These are phyloP conservation scores for Hyles euphorbiae DNA, from an alignment of 1,140 invertebrate genomes.

Conservation along the genomic window DNA sequence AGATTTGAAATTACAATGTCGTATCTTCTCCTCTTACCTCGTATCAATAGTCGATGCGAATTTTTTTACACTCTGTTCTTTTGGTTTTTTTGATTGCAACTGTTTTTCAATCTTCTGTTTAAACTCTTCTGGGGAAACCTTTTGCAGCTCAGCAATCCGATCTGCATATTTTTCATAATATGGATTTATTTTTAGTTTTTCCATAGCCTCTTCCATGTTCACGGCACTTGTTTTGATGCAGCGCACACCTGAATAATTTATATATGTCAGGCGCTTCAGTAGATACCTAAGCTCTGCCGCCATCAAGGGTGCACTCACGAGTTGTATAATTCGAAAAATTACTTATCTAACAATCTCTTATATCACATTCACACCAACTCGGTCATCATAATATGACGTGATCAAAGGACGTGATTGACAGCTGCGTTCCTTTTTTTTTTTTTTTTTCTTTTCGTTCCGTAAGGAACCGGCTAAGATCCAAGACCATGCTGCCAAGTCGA, in stretches of 20 bases:
- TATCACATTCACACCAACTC: no score
- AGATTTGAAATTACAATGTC: background rate
- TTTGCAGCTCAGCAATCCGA: conserved; percentile 84
- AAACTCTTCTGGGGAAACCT: conserved; percentile 86
- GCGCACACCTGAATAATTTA: conserved; percentile 39
- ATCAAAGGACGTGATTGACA: no score
- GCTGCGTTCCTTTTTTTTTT: no score
- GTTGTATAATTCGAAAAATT: background rate
- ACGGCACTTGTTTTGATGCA: conserved; percentile 74
- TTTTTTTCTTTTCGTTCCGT: no score
- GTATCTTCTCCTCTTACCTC: conserved; percentile 27
- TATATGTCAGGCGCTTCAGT: conserved; percentile 11
- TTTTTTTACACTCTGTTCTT: conserved; percentile 34
- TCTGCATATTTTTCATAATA: conserved; percentile 89
- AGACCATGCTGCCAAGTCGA: no score
- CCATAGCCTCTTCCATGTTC: conserved; percentile 77
- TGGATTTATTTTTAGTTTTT: conserved; percentile 84
- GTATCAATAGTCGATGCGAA: conserved; percentile 49
- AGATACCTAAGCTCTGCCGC: conserved; percentile 9
- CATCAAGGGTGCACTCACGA: conserved; percentile 1
- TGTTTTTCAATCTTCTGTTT: conserved; percentile 79
- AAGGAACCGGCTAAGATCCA: no score
- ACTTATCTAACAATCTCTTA: no score
- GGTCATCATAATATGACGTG: no score
- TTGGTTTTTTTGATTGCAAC: conserved; percentile 68